Evolutionary conservation across 2,113 vertebrate species (phyloP), one percentile per base, ranked within the genome.

Genomic region (Archocentrus centrarchus): DNA sequence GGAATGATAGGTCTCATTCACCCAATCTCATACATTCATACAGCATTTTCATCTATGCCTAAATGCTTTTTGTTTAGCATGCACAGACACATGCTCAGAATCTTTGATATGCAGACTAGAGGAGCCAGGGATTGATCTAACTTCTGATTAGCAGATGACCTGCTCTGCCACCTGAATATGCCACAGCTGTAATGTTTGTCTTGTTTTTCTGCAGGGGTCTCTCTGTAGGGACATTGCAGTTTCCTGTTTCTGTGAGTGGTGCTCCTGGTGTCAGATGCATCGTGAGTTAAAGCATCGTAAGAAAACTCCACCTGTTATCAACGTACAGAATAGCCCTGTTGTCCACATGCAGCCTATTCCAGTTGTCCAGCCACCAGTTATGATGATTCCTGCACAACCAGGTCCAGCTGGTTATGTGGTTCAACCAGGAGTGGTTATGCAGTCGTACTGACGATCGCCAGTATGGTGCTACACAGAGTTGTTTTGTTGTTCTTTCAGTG

Each of bases 221-320:
- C 14, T 88, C 30, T 86, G 75, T 9, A 70, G 81, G 0, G 93
- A 94, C 59, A 85, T 94, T 2, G 0, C 5, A 0, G 1, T 9
- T 7, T 82, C 90, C 58, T 92, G 93, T 35, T 77, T 78, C 85
- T 94, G 93, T 1, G 2, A 6, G 24, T 86, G 86, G 81, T 92
- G 91, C 61, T 55, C 85, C 3, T 93, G 87, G 86, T 93, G 89
- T 78, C 93, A 93, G 86, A 91, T 92, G 86, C 32, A 84, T 53
- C 91, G 90, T 0, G 88, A 94, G 85, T 11, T 93, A 9, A 91
- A 57, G 39, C 3, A 62, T 32, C 84, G 47, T 32, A 82, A 80
- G 22, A 60, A 80, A 20, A 11, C 6, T 0, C 2, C 39, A 0
- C 5, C 24, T n/a, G 55, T 75, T 3, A 2, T 94, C 39, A 86